A percentile compares a stretch with the other conserved stretches of the same genome.
Conservation (phyloP, 2,888 invertebrate genomes). For the Micoletzkya japonica region DNA sequence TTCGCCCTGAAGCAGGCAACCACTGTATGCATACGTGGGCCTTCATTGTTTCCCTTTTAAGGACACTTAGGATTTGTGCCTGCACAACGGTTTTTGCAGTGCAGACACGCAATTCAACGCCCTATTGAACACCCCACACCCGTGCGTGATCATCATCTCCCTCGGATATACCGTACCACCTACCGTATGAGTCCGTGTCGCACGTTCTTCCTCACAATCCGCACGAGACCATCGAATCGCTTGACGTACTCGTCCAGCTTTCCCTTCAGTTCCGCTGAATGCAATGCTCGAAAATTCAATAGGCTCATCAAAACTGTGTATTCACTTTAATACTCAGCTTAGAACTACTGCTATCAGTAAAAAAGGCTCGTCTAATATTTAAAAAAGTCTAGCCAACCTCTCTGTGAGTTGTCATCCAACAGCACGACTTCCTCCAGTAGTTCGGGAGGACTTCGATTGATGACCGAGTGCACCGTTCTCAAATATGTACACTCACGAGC, state of each 20-base stretch:
- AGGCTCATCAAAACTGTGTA: too few species aligned
- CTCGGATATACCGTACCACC: too few species aligned
- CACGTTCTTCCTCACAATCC: conserved; percentile 76
- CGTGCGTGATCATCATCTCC: too few species aligned
- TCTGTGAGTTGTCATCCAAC: conserved; percentile 89
- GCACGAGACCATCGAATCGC: conserved; percentile 70
- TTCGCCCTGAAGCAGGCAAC: conserved; percentile 30
- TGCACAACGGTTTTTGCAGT: too few species aligned
- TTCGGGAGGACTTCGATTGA: conserved; percentile 75
- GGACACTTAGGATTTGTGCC: too few species aligned
- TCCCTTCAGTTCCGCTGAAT: conserved; percentile 74
- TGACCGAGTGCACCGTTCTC: conserved; percentile 78
- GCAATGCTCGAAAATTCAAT: background rate
- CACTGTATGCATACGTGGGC: background rate
- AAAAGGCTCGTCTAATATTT: background rate
- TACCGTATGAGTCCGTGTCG: conserved; percentile 81
- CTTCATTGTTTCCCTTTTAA: background rate
- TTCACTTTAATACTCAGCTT: background rate
- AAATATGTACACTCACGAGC: conserved; percentile 30
- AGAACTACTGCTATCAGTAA: background rate
- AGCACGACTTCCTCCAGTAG: conserved; percentile 87
- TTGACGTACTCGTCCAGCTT: conserved; percentile 79
- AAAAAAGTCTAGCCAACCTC: conserved; percentile 68
- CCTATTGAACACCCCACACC: too few species aligned
- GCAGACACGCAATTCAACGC: too few species aligned